Evolutionary conservation across 2,113 vertebrate species (phyloP), one percentile per base, ranked within the genome.

Genomic region (Cavia aperea): DNA sequence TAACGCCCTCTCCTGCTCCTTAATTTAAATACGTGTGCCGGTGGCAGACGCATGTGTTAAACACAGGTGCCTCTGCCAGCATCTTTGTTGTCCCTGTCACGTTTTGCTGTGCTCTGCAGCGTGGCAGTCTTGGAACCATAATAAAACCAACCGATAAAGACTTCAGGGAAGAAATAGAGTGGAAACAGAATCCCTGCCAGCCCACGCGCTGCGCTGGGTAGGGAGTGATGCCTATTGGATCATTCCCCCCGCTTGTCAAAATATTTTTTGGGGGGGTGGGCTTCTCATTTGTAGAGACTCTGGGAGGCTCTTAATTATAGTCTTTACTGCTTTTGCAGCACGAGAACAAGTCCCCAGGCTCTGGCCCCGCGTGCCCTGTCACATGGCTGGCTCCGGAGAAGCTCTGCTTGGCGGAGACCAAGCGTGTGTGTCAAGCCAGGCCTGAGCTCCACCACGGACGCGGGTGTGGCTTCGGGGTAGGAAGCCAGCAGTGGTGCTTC

Each of bases 191-290:
- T 65, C 83, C 49, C 90, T 93, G 39, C n/a, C 88, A 90, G 6
- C 92, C 91, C 94, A 93, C 77, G 2, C 87, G 79, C 85, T 58
- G 70, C 89, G 78, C 94, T 95, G 86, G 95, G n/a, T 90, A 68
- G 65, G 36, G 63, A 87, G 88, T 79, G 6, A 0, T 2, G 70
- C 75, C 91, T 90, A 58, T n/a, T 91, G 91, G 94, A 46, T 88
- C 49, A 88, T 24, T 86, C 79, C 70, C 63, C 68, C 86, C 0
- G 9, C 70, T 79, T 96, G 95, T 96, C 94, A 95, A 90, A 96
- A 96, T 96, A 95, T 94, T 96, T 70, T 89, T 36, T 49, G 63
- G 81, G 68, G 85, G 65, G 5, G 13, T 85, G 94, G 91, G 89
- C 78, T 88, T 43, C 88, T 91, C 88, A 82, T 86, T 90, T 88